These are phyloP conservation scores for Rhegmatorhina hoffmannsi DNA, from an alignment of 2,113 vertebrate genomes.

Conservation along the genomic window DNA sequence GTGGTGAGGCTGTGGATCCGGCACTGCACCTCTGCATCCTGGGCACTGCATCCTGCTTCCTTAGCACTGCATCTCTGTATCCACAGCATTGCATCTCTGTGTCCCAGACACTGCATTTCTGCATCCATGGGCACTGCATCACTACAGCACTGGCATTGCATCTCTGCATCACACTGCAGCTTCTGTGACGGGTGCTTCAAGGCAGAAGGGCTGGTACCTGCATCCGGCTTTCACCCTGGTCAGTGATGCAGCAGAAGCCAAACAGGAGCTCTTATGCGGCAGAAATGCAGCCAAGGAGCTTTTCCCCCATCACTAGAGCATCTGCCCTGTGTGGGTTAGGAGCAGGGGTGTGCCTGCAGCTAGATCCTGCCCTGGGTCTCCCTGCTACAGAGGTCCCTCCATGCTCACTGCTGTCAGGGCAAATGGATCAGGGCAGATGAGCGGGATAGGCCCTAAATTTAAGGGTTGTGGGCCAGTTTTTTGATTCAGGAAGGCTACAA, in stretches of 20 bases:
- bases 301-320: not conserved
- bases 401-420: not conserved
- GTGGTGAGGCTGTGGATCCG: not conserved
- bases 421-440: not conserved
- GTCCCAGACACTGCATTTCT: not conserved
- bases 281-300: not conserved
- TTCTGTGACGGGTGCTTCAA: not conserved
- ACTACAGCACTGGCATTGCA: not conserved
- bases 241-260: not conserved
- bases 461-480: not conserved
- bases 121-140: not conserved
- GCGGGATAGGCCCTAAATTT: not conserved
- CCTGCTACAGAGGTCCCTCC: not conserved
- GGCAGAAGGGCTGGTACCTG: not conserved
- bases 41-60: rapidly evolving
- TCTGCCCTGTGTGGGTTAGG: not conserved
- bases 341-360: not conserved
- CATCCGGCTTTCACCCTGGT: not conserved
- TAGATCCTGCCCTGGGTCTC: not conserved
- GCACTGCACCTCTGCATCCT: not conserved
- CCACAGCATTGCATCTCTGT: not conserved
- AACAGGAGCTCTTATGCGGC: not conserved
- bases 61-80: rapidly evolving
- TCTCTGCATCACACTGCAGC: not conserved
- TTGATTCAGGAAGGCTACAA: not conserved